Conservation (phyloP, 2,888 invertebrate species). For the Ormia ochracea region DNA sequence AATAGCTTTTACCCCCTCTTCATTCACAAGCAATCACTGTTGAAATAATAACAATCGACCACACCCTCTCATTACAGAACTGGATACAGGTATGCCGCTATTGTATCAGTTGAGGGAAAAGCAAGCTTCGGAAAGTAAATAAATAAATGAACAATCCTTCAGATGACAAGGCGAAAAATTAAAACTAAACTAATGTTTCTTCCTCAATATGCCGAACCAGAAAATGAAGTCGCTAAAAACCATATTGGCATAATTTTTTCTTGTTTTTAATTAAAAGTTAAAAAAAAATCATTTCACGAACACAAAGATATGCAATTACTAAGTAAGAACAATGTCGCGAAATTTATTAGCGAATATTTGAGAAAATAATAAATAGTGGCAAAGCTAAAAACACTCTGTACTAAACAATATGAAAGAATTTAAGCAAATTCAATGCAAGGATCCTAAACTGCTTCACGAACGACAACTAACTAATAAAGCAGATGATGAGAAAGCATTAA, state of each 20-base stretch:
- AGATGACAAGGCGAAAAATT: constrained; percentile 30
- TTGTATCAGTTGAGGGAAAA: not conserved
- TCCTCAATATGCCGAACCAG: not conserved
- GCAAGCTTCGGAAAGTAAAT: not conserved
- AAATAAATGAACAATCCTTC: not conserved
- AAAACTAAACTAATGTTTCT: constrained; percentile 24
- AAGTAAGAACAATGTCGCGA: not conserved
- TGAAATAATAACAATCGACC: constrained; percentile 39
- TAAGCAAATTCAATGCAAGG: constrained; percentile 20
- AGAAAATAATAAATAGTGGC: not conserved
- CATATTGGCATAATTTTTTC: constrained; percentile 38
- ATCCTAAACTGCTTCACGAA: not conserved
- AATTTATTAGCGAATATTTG: not conserved
- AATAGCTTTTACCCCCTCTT: too few species aligned
- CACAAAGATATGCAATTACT: constrained; percentile 3
- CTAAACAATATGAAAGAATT: constrained; percentile 50
- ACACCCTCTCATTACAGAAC: constrained; percentile 43
- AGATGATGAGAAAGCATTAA: not conserved
- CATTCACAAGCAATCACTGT: constrained; percentile 5
- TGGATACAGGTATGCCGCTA: not conserved
- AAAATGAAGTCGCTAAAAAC: constrained; percentile 25
- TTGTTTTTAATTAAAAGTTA: constrained; percentile 25
- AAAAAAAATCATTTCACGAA: not conserved
- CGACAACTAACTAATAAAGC: not conserved
- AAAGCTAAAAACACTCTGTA: not conserved